Conservation (phyloP, 2,888 invertebrate genomes). For the Polydrusus pterygomalis region DNA sequence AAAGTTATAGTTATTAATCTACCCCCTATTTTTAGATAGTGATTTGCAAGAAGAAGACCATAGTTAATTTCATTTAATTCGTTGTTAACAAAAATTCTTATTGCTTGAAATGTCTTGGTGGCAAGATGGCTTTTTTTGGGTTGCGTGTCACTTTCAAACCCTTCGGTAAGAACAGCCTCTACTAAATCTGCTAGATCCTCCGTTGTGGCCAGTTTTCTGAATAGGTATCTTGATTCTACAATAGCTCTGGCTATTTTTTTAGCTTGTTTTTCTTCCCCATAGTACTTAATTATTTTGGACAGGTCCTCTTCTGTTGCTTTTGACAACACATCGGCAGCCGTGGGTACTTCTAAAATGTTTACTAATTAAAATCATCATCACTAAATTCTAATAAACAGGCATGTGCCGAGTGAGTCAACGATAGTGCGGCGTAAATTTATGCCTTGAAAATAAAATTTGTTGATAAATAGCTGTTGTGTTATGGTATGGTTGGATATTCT, state of each 20-base stretch:
- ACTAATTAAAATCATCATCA: too few species aligned
- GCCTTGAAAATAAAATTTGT: too few species aligned
- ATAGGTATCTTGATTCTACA: constrained; percentile 82
- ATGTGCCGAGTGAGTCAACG: too few species aligned
- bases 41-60: constrained; percentile 85
- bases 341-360: constrained; percentile 72
- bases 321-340: constrained; percentile 91
- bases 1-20: constrained; percentile 89
- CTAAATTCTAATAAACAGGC: neutral
- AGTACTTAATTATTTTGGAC: constrained; percentile 88
- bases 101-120: constrained; percentile 94
- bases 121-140: constrained; percentile 84
- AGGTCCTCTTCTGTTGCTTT: constrained; percentile 86
- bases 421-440: too few species aligned
- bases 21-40: constrained; percentile 86
- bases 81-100: constrained; percentile 96
- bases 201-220: constrained; percentile 84
- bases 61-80: constrained; percentile 96
- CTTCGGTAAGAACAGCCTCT: constrained; percentile 70
- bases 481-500: too few species aligned
- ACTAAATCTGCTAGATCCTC: constrained; percentile 81
- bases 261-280: constrained; percentile 93
- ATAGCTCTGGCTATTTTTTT: constrained; percentile 91
- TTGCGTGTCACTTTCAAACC: constrained; percentile 80
- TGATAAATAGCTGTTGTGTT: too few species aligned